These are phyloP conservation scores for Leptopilina drosophilae DNA, from an alignment of 2,888 invertebrate genomes.

Conservation along the genomic window DNA sequence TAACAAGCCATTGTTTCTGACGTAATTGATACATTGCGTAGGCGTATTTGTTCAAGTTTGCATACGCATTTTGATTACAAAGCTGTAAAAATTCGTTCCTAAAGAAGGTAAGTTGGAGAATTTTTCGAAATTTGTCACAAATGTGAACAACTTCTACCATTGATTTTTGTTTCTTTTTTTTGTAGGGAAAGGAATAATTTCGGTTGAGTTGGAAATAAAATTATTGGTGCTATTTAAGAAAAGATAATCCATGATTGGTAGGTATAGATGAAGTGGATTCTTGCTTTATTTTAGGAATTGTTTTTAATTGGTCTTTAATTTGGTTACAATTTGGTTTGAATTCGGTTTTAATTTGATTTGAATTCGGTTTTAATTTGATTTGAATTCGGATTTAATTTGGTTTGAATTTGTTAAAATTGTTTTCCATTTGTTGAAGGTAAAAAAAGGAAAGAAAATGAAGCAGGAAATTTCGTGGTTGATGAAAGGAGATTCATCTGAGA, in stretches of 20 bases:
- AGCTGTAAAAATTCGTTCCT: conserved; percentile 1
- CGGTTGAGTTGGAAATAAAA: neutral
- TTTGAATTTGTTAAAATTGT: too few relatives aligned
- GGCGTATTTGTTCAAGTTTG: conserved; percentile 9
- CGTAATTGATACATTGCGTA: neutral
- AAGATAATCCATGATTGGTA: conserved; percentile 1
- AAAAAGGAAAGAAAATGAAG: conserved; percentile 40
- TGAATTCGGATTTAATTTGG: too few relatives aligned
- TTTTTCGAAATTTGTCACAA: neutral
- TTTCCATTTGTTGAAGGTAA: conserved; percentile 45
- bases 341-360: too few relatives aligned
- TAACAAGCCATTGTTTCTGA: neutral
- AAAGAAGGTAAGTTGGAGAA: conserved; percentile 43
- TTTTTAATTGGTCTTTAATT: too few relatives aligned
- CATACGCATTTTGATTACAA: conserved; percentile 7
- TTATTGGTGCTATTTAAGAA: neutral
- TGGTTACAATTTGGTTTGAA: too few relatives aligned
- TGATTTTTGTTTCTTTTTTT: neutral
- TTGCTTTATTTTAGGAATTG: neutral
- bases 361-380: too few relatives aligned
- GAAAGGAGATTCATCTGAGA: conserved; percentile 17
- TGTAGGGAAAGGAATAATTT: neutral
- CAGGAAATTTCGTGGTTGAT: neutral
- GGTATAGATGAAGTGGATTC: neutral
- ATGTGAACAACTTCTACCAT: neutral